Conservation (phyloP, 53 echinoderm and acorn worm species). For the Crossaster papposus region DNA sequence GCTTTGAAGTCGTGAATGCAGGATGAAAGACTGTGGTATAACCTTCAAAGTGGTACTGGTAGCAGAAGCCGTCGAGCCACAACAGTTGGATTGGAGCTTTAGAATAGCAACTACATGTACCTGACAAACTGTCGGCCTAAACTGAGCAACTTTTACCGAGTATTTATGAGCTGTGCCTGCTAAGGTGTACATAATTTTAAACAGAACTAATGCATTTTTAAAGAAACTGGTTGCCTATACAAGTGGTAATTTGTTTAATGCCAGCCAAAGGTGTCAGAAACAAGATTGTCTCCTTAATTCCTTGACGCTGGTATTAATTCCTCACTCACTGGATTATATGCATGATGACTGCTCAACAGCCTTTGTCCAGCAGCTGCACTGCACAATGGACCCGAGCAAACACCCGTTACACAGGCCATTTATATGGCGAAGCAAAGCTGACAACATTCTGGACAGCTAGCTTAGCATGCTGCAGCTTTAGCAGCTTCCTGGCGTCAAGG, state of each 20-base stretch:
- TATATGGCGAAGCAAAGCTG: too few relatives aligned
- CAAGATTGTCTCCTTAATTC: neutral
- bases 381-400: too few relatives aligned
- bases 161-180: neutral
- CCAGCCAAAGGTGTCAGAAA: conserved; percentile 19
- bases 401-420: too few relatives aligned
- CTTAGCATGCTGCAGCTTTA: too few relatives aligned
- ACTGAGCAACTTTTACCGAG: neutral
- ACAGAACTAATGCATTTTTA: too few relatives aligned
- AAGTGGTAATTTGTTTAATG: neutral
- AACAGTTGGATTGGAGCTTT: neutral
- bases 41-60: neutral
- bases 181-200: neutral
- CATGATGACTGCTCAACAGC: neutral
- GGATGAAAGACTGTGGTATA: neutral
- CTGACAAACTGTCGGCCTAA: neutral
- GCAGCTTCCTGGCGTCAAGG: too few relatives aligned
- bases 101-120: neutral
- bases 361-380: neutral
- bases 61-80: too few relatives aligned
- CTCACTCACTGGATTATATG: too few relatives aligned
- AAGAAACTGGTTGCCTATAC: neutral
- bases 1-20: neutral
- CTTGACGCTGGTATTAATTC: too few relatives aligned
- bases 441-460: too few relatives aligned